These are phyloP conservation scores for Magallana gigas DNA, from an alignment of 1,140 invertebrate species.

Conservation along the genomic window DNA sequence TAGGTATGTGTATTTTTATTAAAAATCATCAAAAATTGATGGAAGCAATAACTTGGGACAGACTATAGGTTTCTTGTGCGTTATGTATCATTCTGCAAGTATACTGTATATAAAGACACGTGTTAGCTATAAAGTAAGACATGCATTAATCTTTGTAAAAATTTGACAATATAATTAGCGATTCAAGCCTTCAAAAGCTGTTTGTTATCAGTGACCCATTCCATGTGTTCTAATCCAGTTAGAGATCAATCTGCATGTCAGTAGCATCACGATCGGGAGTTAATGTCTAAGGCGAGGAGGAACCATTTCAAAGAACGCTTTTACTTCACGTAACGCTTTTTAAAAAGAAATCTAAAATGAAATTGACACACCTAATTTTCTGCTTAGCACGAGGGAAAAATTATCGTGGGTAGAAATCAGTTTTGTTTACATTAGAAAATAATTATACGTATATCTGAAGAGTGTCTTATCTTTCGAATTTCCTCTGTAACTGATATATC, in stretches of 20 bases:
- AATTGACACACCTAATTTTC: slow-evolving; percentile 14
- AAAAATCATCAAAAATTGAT: too few relatives aligned
- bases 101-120: too few relatives aligned
- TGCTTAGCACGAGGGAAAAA: background rate
- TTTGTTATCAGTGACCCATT: background rate
- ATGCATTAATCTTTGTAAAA: background rate
- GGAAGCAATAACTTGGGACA: too few relatives aligned
- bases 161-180: background rate
- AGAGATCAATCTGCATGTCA: too few relatives aligned
- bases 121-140: background rate
- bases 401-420: background rate
- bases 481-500: background rate
- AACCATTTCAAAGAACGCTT: slow-evolving; percentile 9
- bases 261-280: background rate
- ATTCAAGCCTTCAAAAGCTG: background rate
- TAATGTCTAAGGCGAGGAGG: background rate
- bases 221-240: background rate
- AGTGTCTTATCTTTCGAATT: background rate
- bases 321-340: background rate
- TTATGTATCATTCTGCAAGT: too few relatives aligned
- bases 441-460: background rate
- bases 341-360: background rate
- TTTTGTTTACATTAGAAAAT: slow-evolving; percentile 8
- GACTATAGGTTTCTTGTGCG: too few relatives aligned
- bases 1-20: too few relatives aligned